Evolutionary conservation across 2,113 vertebrate species (phyloP), one percentile per base, ranked within the genome.

Genomic region (Penelope pileata): DNA sequence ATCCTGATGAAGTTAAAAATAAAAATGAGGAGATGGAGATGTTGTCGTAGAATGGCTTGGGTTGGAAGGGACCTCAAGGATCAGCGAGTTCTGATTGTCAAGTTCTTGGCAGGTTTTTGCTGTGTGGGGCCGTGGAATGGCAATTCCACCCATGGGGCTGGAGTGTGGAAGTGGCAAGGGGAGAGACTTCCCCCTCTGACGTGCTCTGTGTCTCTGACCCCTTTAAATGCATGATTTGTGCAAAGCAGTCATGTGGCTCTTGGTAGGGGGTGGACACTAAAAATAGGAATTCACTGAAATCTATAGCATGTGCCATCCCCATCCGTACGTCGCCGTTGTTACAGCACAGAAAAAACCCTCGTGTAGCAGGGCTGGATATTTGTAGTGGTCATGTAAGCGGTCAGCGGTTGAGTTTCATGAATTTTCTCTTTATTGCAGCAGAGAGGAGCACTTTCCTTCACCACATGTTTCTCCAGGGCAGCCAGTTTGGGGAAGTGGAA

Each of bases 381-480:
- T 12, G 8, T 32, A 21, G 34, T 19, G 67, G 27, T 66, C 69
- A 54, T 3, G 4, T 21, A 36, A 59, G 60, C 34, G 42, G 34
- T 66, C 69, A 90, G 73, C 47, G 27, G 78, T 34, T 42, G 94
- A 77, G 38, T 91, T 95, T 83, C 79, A 70, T 82, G 70, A 74
- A 91, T 69, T 77, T 18, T 81, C 50, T 73, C 43, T 72, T 82
- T 56, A 45, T 94, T 78, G 62, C 54, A 74, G 90, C 45, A 9
- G 64, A 90, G 81, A 56, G 18, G 66, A 93, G 69, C 60, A 12
- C 18, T 48, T 6, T 54, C 74, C 88, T 88, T 88, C 66, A 13
- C 58, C 73, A 38, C 2, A 17, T 18, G 6, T 70, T 92, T 24
- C 92, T 91, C 70, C 3, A 47, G 24, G 30, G 53, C 82, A 67